Evolutionary conservation across 2,113 vertebrate genomes (phyloP).

Genomic region (Synodontis membranacea): DNA sequence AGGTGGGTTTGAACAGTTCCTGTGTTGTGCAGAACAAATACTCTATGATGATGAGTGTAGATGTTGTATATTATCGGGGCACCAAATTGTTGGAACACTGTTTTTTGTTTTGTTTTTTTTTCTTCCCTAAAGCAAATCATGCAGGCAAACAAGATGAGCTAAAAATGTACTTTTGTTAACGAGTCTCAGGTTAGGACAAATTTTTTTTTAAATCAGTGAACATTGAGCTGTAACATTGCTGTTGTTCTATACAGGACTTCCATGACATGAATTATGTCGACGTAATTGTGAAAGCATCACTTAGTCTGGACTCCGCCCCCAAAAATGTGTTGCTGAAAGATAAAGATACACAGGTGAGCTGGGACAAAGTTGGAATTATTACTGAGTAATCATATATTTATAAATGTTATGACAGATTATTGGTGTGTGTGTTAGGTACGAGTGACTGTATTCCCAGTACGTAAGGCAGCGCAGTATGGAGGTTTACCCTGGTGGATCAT

Average conservation of each 20-base stretch:
- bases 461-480: conserved; percentile 72
- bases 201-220: too few relatives aligned
- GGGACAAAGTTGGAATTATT: not conserved
- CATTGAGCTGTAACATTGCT: not conserved
- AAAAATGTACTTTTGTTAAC: not conserved
- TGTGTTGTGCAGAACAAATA: not conserved
- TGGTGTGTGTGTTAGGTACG: conserved; percentile 71
- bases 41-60: not conserved
- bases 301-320: conserved; percentile 71
- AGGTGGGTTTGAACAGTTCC: conserved; percentile 71
- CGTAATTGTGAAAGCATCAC: conserved; percentile 77
- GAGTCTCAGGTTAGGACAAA: not conserved
- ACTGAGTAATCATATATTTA: not conserved
- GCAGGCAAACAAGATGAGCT: not conserved
- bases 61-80: not conserved
- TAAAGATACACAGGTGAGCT: conserved; percentile 76
- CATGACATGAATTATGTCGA: conserved; percentile 83
- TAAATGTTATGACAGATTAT: not conserved
- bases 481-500: conserved; percentile 94
- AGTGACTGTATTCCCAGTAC: conserved; percentile 88
- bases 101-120: too few relatives aligned
- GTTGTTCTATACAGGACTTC: conserved; percentile 75
- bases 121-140: not conserved
- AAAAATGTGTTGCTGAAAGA: conserved; percentile 81
- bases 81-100: not conserved